These are phyloP conservation scores for Eretmocerus hayati DNA, from an alignment of 2,888 invertebrate species.

Conservation along the genomic window DNA sequence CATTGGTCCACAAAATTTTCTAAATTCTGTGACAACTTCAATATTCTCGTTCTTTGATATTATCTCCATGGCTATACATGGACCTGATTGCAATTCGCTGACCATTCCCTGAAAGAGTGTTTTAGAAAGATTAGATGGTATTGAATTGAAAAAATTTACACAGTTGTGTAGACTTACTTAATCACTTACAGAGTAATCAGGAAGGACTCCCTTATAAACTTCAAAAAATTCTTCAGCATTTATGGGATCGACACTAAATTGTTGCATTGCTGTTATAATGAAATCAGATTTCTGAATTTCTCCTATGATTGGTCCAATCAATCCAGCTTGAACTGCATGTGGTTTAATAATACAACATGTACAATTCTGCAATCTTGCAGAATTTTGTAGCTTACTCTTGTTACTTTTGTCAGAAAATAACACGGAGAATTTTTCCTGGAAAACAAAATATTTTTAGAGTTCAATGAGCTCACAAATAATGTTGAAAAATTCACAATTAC, in stretches of 20 bases:
- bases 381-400: conserved; percentile 47
- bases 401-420: conserved; percentile 50
- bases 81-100: conserved; percentile 74
- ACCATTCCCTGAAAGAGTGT: conserved; percentile 74
- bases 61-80: conserved; percentile 81
- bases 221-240: conserved; percentile 89
- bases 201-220: conserved; percentile 83
- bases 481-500: conserved; percentile 53
- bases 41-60: conserved; percentile 54
- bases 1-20: conserved; percentile 78
- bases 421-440: too few relatives aligned
- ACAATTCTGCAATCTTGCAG: conserved; percentile 59
- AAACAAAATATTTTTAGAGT: too few relatives aligned
- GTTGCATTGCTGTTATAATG: conserved; percentile 70
- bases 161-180: background rate
- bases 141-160: background rate
- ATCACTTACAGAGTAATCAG: conserved; percentile 61
- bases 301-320: conserved; percentile 60
- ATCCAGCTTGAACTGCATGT: conserved; percentile 73
- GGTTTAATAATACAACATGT: conserved; percentile 85
- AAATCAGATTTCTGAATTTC: conserved; percentile 72
- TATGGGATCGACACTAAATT: conserved; percentile 69
- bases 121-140: too few relatives aligned
- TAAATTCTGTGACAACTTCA: conserved; percentile 64
- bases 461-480: too few relatives aligned